Evolutionary conservation across 2,113 vertebrate species (phyloP).

Genomic region (Charina bottae): DNA sequence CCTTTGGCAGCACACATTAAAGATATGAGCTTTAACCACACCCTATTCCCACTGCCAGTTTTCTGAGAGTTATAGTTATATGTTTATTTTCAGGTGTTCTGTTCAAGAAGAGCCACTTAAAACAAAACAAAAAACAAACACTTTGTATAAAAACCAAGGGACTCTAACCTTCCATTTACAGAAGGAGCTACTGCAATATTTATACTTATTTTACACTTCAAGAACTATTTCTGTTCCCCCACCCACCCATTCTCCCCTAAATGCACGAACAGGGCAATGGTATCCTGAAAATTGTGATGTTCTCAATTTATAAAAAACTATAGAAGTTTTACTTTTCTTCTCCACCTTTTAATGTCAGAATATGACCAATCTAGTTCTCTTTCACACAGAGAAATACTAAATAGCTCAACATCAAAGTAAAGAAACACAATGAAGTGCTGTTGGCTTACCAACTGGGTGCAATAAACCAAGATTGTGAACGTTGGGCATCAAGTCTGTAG

Average conservation of each 20-base stretch:
- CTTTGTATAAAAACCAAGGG: slow-evolving; percentile 31
- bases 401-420: background rate
- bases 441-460: background rate
- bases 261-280: background rate
- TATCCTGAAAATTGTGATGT: background rate
- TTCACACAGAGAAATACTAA: background rate
- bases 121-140: slow-evolving; percentile 17
- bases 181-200: background rate
- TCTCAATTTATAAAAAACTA: background rate
- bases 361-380: too few species aligned
- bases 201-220: background rate
- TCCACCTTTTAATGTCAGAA: background rate
- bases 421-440: background rate
- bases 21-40: slow-evolving; percentile 61
- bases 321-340: background rate
- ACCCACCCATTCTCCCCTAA: background rate
- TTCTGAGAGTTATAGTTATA: slow-evolving; percentile 48
- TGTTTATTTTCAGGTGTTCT: slow-evolving; percentile 43
- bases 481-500: too few species aligned
- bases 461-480: background rate
- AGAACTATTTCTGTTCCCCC: background rate
- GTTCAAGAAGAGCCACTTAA: slow-evolving; percentile 45
- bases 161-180: background rate
- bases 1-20: slow-evolving; percentile 69
- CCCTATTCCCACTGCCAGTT: slow-evolving; percentile 66